These are phyloP conservation scores for Parotia lawesii DNA, from an alignment of 2,113 vertebrate species.

Conservation along the genomic window DNA sequence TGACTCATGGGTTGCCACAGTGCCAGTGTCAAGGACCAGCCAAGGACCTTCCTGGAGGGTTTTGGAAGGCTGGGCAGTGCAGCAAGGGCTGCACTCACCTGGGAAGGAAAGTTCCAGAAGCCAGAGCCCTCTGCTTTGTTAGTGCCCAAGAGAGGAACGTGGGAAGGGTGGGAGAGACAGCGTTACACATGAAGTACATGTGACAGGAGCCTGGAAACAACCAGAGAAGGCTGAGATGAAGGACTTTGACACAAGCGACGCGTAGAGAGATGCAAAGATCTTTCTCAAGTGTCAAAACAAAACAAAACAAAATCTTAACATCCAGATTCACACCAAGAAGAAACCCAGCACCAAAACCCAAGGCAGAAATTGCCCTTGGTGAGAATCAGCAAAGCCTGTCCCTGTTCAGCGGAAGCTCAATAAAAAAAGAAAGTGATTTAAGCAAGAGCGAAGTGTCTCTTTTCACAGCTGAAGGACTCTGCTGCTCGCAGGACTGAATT, in stretches of 20 bases:
- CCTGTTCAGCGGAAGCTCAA: not conserved
- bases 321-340: not conserved
- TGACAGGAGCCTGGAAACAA: not conserved
- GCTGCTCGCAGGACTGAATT: not conserved
- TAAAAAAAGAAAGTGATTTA: not conserved
- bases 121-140: accelerated
- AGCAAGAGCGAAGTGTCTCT: not conserved
- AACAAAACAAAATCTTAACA: not conserved
- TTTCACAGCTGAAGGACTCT: not conserved
- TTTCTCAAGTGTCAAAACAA: not conserved
- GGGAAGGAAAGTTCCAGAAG: not conserved
- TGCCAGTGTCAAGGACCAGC: not conserved
- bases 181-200: accelerated
- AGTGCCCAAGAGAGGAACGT: accelerated
- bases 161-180: not conserved
- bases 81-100: not conserved
- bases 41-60: not conserved
- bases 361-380: not conserved
- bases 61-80: not conserved
- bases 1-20: not conserved
- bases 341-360: not conserved
- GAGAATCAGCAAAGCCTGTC: not conserved
- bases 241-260: accelerated
- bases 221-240: not conserved
- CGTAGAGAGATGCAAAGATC: accelerated